Conservation (phyloP, 2,888 invertebrate species). For the Zele albiditarsus region DNA sequence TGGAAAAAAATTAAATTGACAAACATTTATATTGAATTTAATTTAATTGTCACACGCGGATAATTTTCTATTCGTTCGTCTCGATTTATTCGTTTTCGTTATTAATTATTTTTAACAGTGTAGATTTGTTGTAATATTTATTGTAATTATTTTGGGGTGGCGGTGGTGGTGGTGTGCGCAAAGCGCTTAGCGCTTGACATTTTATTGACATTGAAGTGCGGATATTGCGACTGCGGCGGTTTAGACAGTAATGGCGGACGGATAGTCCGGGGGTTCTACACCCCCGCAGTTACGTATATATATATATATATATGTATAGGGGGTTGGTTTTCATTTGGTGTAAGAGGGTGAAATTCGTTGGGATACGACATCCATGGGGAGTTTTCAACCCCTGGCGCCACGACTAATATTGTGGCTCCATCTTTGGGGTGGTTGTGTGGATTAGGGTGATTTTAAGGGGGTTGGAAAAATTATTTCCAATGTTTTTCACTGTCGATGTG, state of each 20-base stretch:
- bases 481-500: neutral
- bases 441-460: neutral
- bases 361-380: conserved; percentile 26
- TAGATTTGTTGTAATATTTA: neutral
- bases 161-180: conserved; percentile 53
- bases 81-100: too few relatives aligned
- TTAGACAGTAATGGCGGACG: conserved; percentile 68
- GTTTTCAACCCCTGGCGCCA: conserved; percentile 29
- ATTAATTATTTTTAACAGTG: neutral
- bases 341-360: conserved; percentile 20
- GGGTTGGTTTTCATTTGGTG: conserved; percentile 14
- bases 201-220: conserved; percentile 65
- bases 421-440: conserved; percentile 11
- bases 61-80: neutral
- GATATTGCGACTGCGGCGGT: conserved; percentile 46
- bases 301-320: conserved; percentile 10
- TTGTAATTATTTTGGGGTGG: neutral
- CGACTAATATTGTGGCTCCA: conserved; percentile 25
- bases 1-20: too few relatives aligned
- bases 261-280: conserved; percentile 42
- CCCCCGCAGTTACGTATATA: conserved; percentile 17
- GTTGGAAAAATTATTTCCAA: too few relatives aligned
- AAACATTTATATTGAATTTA: too few relatives aligned
- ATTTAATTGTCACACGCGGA: too few relatives aligned
- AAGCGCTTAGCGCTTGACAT: conserved; percentile 64